These are phyloP conservation scores for Oscheius sp. DNA, from an alignment of 2,888 invertebrate species.

Conservation along the genomic window DNA sequence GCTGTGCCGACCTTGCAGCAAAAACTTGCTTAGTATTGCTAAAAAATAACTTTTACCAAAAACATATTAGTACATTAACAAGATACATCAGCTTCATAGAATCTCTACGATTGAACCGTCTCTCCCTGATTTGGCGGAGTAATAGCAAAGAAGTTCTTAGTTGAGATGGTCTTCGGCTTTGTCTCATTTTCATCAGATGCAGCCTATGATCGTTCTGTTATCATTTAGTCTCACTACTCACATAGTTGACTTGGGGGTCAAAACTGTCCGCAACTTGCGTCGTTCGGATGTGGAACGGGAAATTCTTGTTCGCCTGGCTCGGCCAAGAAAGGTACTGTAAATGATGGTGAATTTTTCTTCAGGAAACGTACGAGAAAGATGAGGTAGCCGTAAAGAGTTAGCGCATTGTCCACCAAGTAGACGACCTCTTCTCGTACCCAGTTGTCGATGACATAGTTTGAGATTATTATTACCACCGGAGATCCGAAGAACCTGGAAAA, in stretches of 20 bases:
- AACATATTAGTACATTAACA: too few species aligned
- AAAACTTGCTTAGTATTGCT: too few species aligned
- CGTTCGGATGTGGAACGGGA: slow-evolving; percentile 89
- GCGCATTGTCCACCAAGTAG: slow-evolving; percentile 80
- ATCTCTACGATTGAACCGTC: too few species aligned
- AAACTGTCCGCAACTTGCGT: slow-evolving; percentile 78
- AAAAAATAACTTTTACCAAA: too few species aligned
- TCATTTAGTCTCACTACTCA: slow-evolving; percentile 3
- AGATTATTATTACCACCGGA: slow-evolving; percentile 83
- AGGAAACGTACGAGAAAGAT: slow-evolving; percentile 80
- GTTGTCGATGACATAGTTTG: slow-evolving; percentile 85
- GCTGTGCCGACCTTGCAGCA: too few species aligned
- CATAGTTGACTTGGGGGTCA: slow-evolving; percentile 51
- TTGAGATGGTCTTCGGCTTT: slow-evolving; percentile 14
- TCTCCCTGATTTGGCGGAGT: too few species aligned
- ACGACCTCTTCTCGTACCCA: slow-evolving; percentile 85
- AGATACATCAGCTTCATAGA: too few species aligned
- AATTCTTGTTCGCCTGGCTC: slow-evolving; percentile 87
- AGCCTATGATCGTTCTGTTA: neutral
- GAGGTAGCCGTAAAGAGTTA: slow-evolving; percentile 81
- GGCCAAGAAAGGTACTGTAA: slow-evolving; percentile 85
- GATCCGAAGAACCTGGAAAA: slow-evolving; percentile 83
- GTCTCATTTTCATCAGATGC: slow-evolving; percentile 17
- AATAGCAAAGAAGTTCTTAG: neutral
- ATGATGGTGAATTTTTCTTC: slow-evolving; percentile 20